Base-by-base conservation (phyloP, 1,140 invertebrate species). In the Pseudomyrmex flavicornis region DNA sequence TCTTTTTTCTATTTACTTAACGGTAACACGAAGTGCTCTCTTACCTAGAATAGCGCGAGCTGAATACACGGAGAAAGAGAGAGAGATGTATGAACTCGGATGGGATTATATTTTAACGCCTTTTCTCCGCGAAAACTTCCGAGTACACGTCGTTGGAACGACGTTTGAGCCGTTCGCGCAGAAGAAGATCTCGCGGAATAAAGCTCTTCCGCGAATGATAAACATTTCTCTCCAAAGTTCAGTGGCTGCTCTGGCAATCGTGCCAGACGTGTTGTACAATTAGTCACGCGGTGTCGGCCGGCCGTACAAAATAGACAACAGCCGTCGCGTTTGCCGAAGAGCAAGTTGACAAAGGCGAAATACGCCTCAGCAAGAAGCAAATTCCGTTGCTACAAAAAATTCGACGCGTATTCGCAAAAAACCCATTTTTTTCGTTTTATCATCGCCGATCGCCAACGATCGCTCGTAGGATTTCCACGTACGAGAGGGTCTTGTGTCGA, bases 211-310 rank as follows among this genome's bases (percentile, higher is more conserved):
- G 44, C 20, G 46, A 80, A 72, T 80, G 54, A 80, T 35, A 72
- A 80, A 61, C 35, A 35, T 61, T 59, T 20, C 66, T 50, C 35
- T 35, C 35, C n/a, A 58, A 48, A 70, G 65, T 80, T 70, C 66
- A 80, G 54, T 80, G 17, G 66, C 76, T 48, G 54, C 56, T 80
- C 17, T 80, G 76, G 76, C 76, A 70, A 70, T 7, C 65, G 35
- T 22, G 15, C 26, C 46, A 77, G 48, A 80, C 7, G 10, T 70
- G n/a, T 46, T 56, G 35, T 44, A 56, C 62, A n/a, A 2, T 22
- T 26, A 58, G 20, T 20, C 59, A 35, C 20, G 58, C 58, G 76
- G 46, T 3, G 12, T 7, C 35, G 35, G 35, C 35, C 35, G 35
- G 15, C 59, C 66, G n/a, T 10, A 22, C 20, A 26, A 70, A 70